Percentiles rank a stretch among this genome's conserved stretches.
Conservation (phyloP, 2,113 vertebrate species). For the Tetraodon nigroviridis region DNA sequence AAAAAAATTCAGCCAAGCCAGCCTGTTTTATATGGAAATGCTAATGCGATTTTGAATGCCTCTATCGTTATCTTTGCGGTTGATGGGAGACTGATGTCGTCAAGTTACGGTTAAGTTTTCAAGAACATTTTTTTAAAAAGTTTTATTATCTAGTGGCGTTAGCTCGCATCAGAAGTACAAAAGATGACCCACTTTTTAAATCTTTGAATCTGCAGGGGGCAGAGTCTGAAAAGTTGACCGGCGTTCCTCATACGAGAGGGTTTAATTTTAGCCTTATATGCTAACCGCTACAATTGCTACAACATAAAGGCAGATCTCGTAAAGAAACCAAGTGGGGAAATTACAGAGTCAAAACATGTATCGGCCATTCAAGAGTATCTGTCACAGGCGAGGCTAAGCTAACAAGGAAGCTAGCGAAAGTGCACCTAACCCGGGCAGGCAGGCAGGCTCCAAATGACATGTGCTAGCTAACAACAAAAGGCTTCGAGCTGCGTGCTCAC, state of each 20-base stretch:
- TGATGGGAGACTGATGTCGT: background rate
- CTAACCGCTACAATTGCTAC: background rate
- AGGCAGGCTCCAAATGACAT: constrained; percentile 54
- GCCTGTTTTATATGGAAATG: too few relatives aligned
- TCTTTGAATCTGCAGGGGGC: constrained; percentile 59
- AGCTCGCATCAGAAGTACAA: constrained; percentile 44
- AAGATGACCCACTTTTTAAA: constrained; percentile 68
- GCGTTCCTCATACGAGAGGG: constrained; percentile 9
- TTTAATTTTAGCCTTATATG: background rate
- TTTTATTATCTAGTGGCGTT: constrained; percentile 43
- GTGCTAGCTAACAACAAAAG: constrained; percentile 73
- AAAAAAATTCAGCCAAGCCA: too few relatives aligned
- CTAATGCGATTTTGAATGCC: background rate
- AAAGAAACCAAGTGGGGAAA: background rate
- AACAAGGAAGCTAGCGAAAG: constrained; percentile 51
- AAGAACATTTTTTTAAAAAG: constrained; percentile 32
- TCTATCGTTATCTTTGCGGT: background rate
- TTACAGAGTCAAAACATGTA: background rate
- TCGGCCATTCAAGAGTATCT: constrained; percentile 41
- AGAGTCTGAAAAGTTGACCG: constrained; percentile 52
- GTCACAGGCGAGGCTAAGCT: constrained; percentile 58
- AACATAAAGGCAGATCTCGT: too few relatives aligned
- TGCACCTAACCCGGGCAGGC: constrained; percentile 15
- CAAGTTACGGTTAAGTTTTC: constrained; percentile 17
- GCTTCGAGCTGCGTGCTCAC: constrained; percentile 61